Evolutionary conservation across 2,113 vertebrate genomes (phyloP).

Genomic region (Zootoca vivipara): DNA sequence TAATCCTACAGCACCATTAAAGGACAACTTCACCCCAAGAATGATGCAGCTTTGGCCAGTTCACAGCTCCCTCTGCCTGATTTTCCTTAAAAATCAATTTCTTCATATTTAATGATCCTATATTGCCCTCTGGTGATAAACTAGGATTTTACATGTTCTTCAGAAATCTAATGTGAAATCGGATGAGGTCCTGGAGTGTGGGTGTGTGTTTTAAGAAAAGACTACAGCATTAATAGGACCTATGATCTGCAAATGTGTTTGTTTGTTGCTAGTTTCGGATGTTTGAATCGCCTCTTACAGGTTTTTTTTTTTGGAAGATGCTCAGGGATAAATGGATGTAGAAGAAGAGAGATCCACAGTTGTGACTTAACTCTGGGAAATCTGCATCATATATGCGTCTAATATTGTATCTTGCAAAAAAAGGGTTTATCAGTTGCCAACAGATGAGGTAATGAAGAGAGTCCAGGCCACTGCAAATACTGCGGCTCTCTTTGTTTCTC

Average conservation of each 20-base stretch:
- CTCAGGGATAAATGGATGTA: neutral
- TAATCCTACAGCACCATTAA: neutral
- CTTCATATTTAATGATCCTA: neutral
- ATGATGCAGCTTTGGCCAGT: neutral
- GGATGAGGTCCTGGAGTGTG: neutral
- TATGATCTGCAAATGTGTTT: neutral
- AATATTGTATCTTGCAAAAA: neutral
- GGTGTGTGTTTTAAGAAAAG: neutral
- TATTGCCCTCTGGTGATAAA: slow-evolving; percentile 12
- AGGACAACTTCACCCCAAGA: neutral
- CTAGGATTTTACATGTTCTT: neutral
- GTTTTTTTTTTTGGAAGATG: neutral
- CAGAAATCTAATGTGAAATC: neutral
- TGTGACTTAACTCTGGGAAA: neutral
- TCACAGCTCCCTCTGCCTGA: neutral
- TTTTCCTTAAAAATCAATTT: neutral
- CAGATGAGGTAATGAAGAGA: neutral
- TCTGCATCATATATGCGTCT: neutral
- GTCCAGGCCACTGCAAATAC: neutral
- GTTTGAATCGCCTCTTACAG: neutral
- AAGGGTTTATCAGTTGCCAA: neutral
- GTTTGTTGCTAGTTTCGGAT: neutral
- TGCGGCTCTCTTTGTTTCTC: neutral
- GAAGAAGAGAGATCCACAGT: neutral
- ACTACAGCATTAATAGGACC: neutral